Evolutionary conservation across 1,140 invertebrate species (phyloP).

Genomic region (Apis laboriosa): DNA sequence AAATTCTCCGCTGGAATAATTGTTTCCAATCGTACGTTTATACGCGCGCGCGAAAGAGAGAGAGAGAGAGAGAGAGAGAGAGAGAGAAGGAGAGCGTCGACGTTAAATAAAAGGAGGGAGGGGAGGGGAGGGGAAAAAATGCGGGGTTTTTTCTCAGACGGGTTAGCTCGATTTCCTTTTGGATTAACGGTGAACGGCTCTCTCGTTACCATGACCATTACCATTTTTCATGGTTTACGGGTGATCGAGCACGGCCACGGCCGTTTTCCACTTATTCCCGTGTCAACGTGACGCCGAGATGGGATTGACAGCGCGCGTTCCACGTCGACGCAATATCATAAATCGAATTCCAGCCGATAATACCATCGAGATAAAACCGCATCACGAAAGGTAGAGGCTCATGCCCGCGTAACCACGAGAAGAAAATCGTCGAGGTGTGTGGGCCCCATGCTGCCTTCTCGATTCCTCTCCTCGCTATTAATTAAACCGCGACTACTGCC

Average conservation of each 20-base stretch:
- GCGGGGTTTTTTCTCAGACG: neutral
- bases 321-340: neutral
- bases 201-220: constrained; percentile 31
- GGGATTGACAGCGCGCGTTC: constrained; percentile 15
- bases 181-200: constrained; percentile 18
- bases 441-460: constrained; percentile 47
- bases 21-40: no score
- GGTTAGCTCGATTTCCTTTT: constrained; percentile 21
- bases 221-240: constrained; percentile 37
- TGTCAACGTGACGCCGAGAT: constrained; percentile 14
- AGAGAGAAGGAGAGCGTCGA: neutral
- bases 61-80: no score
- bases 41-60: no score
- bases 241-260: constrained; percentile 34
- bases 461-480: constrained; percentile 54
- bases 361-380: constrained; percentile 41
- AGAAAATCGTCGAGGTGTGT: constrained; percentile 54
- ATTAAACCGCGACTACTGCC: constrained; percentile 60
- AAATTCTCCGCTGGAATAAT: no score
- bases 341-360: constrained; percentile 46
- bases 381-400: neutral
- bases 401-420: neutral
- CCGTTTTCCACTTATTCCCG: constrained; percentile 20
- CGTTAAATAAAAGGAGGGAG: neutral
- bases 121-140: neutral